Evolutionary conservation across 2,888 invertebrate species (phyloP), one percentile per base, ranked within the genome.

Genomic region (Furcula furcula): DNA sequence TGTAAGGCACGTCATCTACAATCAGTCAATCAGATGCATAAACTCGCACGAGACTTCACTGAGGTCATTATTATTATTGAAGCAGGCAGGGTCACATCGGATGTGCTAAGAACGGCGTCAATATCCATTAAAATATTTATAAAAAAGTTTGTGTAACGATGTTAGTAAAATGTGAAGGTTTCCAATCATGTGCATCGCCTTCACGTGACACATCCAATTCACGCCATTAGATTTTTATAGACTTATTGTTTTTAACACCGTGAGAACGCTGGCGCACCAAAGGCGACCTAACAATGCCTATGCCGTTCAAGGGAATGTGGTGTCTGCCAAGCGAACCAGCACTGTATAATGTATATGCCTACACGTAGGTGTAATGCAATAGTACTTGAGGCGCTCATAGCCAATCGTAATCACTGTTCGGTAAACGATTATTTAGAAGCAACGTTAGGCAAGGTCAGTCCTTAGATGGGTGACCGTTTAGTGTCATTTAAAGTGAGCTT

Each of bases 1-100:
- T 97, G 90, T 96, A 97, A 2, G 96, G 96, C 28, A 96, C 94
- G 75, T 96, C 95, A 57, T 95, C 94, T 94, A 78, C 18, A 76
- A 82, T 27, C 2, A 46, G 26, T 30, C 7, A 31, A 36, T 27
- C 7, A 38, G 5, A 10, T 6, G n/a, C n/a, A 5, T 22, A 12
- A 25, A 7, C 12, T 2, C 4, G 13, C 13, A 26, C 26, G 6
- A 2, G 4, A 7, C 23, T 23, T 3, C 23, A 10, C n/a, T 7
- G 18, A 28, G 28, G 28, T 18, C 28, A 12, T 14, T 4, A 7
- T 23, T 26, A 31, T 20, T 7, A 21, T 21, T 34, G 46, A 39
- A 41, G 13, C 13, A 15, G 18, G 19, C 50, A 44, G 37, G 42
- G 53, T 42, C 42, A 47, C 16, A 28, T 36, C 31, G 15, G 34